Evolutionary conservation across 2,113 vertebrate genomes (phyloP), one percentile per base, ranked within the genome.

Genomic region (Platycercus adscitus): DNA sequence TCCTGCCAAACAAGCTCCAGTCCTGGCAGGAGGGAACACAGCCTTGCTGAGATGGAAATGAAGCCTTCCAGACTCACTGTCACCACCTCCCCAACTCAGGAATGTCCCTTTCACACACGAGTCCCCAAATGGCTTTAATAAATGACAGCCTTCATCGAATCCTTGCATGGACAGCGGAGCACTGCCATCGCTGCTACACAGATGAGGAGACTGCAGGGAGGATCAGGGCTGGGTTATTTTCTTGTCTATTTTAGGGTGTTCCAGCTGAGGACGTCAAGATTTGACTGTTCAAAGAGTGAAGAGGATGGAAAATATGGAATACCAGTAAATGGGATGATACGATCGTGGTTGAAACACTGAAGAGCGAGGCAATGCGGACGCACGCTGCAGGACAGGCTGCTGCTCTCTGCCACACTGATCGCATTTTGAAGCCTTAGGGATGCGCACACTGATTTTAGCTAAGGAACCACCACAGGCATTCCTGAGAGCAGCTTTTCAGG

Each of bases 101-200:
- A 94, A 96, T 61, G 86, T 84, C 72, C 68, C 23, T 61, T 63
- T 65, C 75, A 19, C 73, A 86, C 91, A 93, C 1, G 0, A 80
- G 49, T 64, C 65, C 84, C 78, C 94, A 88, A 25, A 77, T n/a
- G 88, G 88, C 80, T 96, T 91, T 93, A 96, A 97, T 93, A 86
- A 97, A 73, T 18, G 78, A 80, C 87, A 95, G 70, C 43, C 80
- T 81, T 93, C 88, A 78, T 86, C 2, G 0, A 47, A 47, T 2
- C 88, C 95, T 60, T 94, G 75, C 89, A 90, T 28, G 93, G 94
- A 2, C 43, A 94, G 79, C 66, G 16, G 81, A 94, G 82, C 64
- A 0, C 24, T 15, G 60, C 70, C 76, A 66, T 28, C 43, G 21
- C 95, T 68, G 79, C 5, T 2, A 58, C 35, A 33, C 71, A 88